Conservation (phyloP, 1,140 invertebrate species). For the Macrostomum lignano region DNA sequence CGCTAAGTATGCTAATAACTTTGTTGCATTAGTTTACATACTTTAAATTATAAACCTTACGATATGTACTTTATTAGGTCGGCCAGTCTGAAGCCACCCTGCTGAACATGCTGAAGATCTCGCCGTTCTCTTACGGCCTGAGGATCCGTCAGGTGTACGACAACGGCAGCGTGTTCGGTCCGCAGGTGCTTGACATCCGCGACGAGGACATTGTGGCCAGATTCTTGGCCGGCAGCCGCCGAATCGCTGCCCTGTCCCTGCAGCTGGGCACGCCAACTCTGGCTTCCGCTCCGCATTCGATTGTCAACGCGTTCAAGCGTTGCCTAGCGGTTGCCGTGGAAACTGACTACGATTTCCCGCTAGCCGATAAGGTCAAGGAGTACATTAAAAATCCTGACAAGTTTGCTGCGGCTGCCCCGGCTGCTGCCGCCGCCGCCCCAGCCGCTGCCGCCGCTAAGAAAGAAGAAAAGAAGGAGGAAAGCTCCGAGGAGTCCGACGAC, state of each 20-base stretch:
- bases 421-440: slow-evolving; percentile 34
- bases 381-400: slow-evolving; percentile 55
- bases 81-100: slow-evolving; percentile 90
- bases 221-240: slow-evolving; percentile 40
- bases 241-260: slow-evolving; percentile 54
- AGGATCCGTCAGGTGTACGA: slow-evolving; percentile 61
- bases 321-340: slow-evolving; percentile 73
- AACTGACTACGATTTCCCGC: slow-evolving; percentile 73
- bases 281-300: slow-evolving; percentile 77
- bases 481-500: slow-evolving; percentile 41
- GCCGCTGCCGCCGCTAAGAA: slow-evolving; percentile 35
- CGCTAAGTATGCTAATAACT: too few species aligned
- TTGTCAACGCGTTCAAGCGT: slow-evolving; percentile 92
- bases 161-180: slow-evolving; percentile 82
- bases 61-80: too few species aligned
- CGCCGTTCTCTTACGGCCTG: slow-evolving; percentile 92
- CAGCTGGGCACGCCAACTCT: slow-evolving; percentile 74
- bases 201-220: slow-evolving; percentile 63
- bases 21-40: too few species aligned
- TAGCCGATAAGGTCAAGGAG: slow-evolving; percentile 43
- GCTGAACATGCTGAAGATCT: slow-evolving; percentile 98
- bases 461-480: slow-evolving; percentile 47
- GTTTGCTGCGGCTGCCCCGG: slow-evolving; percentile 39
- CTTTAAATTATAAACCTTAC: too few species aligned
- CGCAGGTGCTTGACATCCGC: slow-evolving; percentile 85